A percentile compares a stretch with the other conserved stretches of the same genome.
phyloP scores from a whole-genome alignment of 1,140 invertebrate species.

The Pygmarrhopalites habei region DNA sequence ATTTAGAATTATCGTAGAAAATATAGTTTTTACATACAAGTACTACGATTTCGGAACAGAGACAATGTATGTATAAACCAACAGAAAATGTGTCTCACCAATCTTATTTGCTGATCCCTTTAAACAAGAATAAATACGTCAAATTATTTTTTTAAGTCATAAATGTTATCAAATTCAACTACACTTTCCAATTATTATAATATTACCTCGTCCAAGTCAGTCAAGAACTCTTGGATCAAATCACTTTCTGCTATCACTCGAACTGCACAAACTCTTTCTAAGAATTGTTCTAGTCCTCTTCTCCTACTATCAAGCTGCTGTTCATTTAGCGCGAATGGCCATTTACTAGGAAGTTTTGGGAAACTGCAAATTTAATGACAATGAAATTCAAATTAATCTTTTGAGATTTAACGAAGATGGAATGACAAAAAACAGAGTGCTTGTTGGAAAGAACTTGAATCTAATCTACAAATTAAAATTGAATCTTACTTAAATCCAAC shows the following conservation, averaged over 20 bases:
- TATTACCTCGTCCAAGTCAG: constrained; percentile 68
- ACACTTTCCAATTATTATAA: background rate
- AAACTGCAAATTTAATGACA: too few species aligned
- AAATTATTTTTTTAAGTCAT: background rate
- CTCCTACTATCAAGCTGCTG: constrained; percentile 92
- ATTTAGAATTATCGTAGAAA: too few species aligned
- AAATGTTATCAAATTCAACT: constrained; percentile 3
- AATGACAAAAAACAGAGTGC: too few species aligned
- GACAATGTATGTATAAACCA: too few species aligned
- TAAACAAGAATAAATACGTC: constrained; percentile 3
- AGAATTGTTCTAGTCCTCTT: constrained; percentile 89
- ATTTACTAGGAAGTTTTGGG: constrained; percentile 96
- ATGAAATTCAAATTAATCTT: too few species aligned
- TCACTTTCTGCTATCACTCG: constrained; percentile 96
- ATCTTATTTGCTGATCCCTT: constrained; percentile 74
- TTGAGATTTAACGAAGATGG: too few species aligned
- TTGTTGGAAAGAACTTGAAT: too few species aligned
- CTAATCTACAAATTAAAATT: too few species aligned
- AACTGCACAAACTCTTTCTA: constrained; percentile 97
- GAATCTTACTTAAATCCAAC: constrained; percentile 91
- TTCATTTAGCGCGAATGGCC: constrained; percentile 93
- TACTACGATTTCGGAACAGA: too few species aligned
- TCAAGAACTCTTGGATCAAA: constrained; percentile 93
- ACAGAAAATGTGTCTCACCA: too few species aligned
- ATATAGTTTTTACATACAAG: too few species aligned